Percentiles rank a stretch among this genome's conserved stretches.
Conservation (phyloP, 2,113 vertebrate species). For the Leucopsar rothschildi region DNA sequence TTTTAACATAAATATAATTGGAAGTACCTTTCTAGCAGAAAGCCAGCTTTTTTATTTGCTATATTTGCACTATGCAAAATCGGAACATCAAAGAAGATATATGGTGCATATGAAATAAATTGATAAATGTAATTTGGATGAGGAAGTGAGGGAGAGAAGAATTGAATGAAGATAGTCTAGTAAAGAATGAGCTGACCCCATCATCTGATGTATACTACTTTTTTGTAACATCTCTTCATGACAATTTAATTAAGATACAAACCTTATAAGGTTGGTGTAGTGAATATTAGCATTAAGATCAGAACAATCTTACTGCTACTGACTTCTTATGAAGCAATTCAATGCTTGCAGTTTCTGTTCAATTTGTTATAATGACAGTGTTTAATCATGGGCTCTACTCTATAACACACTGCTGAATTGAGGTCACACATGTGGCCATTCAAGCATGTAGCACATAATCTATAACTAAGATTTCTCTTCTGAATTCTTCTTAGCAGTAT, state of each 20-base stretch:
- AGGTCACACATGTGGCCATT: constrained; percentile 77
- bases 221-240: constrained; percentile 61
- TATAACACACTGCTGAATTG: constrained; percentile 67
- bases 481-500: constrained; percentile 59
- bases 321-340: constrained; percentile 76
- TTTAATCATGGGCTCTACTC: constrained; percentile 72
- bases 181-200: constrained; percentile 29
- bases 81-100: constrained; percentile 14
- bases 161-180: constrained; percentile 16
- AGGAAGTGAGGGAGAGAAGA: constrained; percentile 6
- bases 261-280: constrained; percentile 52
- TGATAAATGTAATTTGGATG: not conserved
- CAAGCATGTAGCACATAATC: constrained; percentile 76
- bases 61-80: constrained; percentile 34
- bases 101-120: constrained; percentile 1
- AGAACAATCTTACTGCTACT: constrained; percentile 67
- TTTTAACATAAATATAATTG: constrained; percentile 14
- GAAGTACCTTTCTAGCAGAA: constrained; percentile 30
- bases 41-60: constrained; percentile 40
- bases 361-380: constrained; percentile 82
- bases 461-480: constrained; percentile 72
- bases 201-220: constrained; percentile 32
- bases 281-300: constrained; percentile 72
- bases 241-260: constrained; percentile 78
- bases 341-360: constrained; percentile 72